These are phyloP conservation scores for Clarias fuscus DNA, from an alignment of 2,797 vertebrate species.

Conservation along the genomic window DNA sequence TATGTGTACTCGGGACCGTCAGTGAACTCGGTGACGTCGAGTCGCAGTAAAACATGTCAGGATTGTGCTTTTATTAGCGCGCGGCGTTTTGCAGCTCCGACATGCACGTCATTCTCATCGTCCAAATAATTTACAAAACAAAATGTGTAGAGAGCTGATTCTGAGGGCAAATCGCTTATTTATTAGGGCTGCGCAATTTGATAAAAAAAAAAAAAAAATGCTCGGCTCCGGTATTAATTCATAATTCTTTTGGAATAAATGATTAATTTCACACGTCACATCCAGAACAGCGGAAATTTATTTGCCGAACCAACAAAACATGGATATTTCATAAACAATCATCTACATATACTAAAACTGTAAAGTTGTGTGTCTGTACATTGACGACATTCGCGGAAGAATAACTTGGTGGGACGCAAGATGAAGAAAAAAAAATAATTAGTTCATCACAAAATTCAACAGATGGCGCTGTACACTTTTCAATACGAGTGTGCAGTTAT, in stretches of 20 bases:
- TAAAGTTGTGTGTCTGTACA: too few relatives aligned
- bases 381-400: too few relatives aligned
- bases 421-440: too few relatives aligned
- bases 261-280: background rate
- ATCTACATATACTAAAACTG: background rate
- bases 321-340: background rate
- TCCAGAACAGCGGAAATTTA: background rate
- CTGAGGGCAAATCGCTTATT: background rate
- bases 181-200: too few relatives aligned
- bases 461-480: too few relatives aligned
- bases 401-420: too few relatives aligned
- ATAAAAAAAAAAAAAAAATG: too few relatives aligned
- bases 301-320: background rate
- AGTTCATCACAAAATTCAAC: too few relatives aligned
- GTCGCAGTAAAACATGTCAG: background rate
- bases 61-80: background rate
- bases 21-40: background rate
- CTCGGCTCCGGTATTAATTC: too few relatives aligned
- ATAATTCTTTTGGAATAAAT: background rate
- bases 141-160: background rate
- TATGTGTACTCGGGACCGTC: conserved; percentile 4
- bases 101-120: background rate
- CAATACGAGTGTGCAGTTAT: too few relatives aligned
- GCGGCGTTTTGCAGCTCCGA: background rate
- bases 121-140: background rate